A percentile compares a stretch with the other conserved stretches of the same genome.
Evolutionary conservation across 2,888 invertebrate species (phyloP).

Genomic region (Nineta flava): DNA sequence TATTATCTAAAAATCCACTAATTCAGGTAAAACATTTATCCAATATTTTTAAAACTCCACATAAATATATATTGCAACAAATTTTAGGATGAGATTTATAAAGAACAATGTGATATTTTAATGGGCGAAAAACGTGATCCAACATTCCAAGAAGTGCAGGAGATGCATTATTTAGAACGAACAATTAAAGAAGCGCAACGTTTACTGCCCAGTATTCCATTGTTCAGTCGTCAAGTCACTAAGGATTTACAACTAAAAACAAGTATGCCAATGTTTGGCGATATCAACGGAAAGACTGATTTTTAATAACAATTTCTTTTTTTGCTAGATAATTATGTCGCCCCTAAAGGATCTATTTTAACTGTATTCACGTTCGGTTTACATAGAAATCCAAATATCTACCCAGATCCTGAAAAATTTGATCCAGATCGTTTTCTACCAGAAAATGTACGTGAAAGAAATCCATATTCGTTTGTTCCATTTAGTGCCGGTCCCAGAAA

Average conservation of each 20-base stretch:
- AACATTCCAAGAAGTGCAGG: not conserved
- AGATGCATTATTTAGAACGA: not conserved
- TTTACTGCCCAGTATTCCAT: not conserved
- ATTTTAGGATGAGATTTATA: not conserved
- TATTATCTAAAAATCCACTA: not conserved
- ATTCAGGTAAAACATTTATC: not conserved
- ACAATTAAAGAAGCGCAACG: not conserved
- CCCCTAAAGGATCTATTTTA: not conserved
- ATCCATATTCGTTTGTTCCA: constrained; percentile 10
- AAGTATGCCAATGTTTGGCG: not conserved
- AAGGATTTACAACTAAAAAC: not conserved
- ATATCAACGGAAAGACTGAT: no score
- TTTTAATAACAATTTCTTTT: no score
- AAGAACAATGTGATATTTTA: not conserved
- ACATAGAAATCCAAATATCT: not conserved
- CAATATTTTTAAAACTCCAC: not conserved
- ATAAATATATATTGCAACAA: not conserved
- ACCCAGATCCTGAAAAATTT: constrained; percentile 1
- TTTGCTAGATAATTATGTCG: not conserved
- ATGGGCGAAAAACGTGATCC: not conserved
- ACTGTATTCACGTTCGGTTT: not conserved
- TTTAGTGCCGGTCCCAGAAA: constrained; percentile 13
- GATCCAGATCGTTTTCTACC: constrained; percentile 1
- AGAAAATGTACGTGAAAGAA: not conserved
- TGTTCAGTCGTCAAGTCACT: not conserved